These are phyloP conservation scores for Synanthedon tipuliformis DNA, from an alignment of 2,888 invertebrate species.

Conservation along the genomic window DNA sequence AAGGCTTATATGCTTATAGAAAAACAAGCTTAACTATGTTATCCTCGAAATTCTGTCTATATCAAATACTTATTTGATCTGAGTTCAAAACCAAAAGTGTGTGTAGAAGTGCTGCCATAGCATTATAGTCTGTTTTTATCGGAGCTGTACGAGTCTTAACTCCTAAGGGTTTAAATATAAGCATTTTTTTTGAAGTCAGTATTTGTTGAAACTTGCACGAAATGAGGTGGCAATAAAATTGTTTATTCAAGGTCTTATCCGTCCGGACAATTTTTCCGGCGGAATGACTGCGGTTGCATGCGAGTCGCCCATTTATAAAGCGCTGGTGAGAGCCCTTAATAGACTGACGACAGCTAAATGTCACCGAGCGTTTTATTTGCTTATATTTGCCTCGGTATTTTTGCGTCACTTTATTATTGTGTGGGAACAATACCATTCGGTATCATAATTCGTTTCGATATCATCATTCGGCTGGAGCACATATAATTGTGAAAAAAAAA, in stretches of 20 bases:
- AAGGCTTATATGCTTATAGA: too few species aligned
- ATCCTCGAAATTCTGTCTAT: too few species aligned
- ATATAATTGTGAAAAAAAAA: too few species aligned
- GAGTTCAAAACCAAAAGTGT: too few species aligned
- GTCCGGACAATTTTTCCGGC: slow-evolving; percentile 36
- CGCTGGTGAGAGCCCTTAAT: slow-evolving; percentile 59
- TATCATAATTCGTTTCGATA: background rate
- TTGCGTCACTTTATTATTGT: slow-evolving; percentile 35
- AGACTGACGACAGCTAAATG: slow-evolving; percentile 67
- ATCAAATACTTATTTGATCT: too few species aligned
- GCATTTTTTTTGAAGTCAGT: too few species aligned
- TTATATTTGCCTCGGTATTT: slow-evolving; percentile 38
- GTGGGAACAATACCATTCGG: slow-evolving; percentile 16
- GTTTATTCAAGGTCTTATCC: slow-evolving; percentile 47
- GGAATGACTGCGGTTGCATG: slow-evolving; percentile 51
- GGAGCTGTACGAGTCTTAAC: too few species aligned
- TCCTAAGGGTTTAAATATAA: too few species aligned
- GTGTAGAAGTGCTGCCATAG: too few species aligned
- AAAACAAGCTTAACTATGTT: too few species aligned
- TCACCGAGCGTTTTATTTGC: slow-evolving; percentile 56
- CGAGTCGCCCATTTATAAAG: slow-evolving; percentile 52
- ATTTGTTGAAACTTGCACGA: background rate
- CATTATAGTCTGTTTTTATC: too few species aligned
- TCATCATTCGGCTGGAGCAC: too few species aligned
- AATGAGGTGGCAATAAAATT: slow-evolving; percentile 23